phyloP scores from a whole-genome alignment of 2,113 vertebrate species.

The Tachysurus fulvidraco region DNA sequence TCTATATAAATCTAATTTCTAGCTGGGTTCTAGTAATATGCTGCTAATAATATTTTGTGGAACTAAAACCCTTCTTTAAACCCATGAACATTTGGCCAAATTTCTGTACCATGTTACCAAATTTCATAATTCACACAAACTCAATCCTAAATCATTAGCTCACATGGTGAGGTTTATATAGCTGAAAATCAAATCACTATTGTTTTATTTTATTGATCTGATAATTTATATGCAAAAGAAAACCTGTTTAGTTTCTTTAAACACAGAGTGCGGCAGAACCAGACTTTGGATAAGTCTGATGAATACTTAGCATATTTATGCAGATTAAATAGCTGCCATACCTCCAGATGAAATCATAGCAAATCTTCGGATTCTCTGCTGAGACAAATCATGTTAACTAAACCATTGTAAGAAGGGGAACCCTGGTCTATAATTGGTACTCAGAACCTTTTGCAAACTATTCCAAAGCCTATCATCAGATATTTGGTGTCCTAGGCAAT shows the following conservation, averaged over 20 bases:
- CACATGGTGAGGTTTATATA: neutral
- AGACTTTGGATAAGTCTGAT: neutral
- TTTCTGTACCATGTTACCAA: neutral
- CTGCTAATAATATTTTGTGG: neutral
- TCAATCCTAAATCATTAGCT: neutral
- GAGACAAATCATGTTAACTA: neutral
- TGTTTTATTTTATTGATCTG: neutral
- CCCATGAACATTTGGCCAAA: neutral
- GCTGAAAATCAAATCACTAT: neutral
- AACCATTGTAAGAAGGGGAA: neutral
- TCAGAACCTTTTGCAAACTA: neutral
- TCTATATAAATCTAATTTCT: neutral
- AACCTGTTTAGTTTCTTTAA: neutral
- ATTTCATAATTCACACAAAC: slow-evolving; percentile 13
- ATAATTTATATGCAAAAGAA: neutral
- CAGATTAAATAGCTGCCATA: neutral
- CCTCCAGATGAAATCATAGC: neutral
- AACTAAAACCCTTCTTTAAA: neutral
- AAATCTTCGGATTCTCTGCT: neutral
- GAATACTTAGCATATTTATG: neutral
- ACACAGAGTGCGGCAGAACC: too few species aligned
- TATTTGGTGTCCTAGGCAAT: neutral
- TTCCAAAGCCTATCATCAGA: neutral
- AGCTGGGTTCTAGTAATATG: neutral
- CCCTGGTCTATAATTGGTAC: neutral